Base-by-base conservation (phyloP, 2,888 invertebrate genomes). In the Listrodromus nycthemerus region DNA sequence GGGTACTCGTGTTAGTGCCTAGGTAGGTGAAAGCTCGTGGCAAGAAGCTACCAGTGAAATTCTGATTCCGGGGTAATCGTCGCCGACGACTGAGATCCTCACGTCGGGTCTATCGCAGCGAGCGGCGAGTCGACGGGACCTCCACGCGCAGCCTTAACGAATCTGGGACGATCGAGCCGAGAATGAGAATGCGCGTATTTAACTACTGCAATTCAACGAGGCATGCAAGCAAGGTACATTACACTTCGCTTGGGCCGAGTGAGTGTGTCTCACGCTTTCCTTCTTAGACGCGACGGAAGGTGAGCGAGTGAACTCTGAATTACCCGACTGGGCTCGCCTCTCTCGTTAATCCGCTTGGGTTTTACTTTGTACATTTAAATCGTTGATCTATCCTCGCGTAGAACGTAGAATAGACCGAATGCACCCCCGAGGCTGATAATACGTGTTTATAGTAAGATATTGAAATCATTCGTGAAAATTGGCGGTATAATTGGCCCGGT, bases 261-360 rank as follows among this genome's bases (percentile, higher is more conserved):
- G 83, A 83, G 66, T 67, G 70, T 75, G 83, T 80, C 83, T 83
- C 83, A 83, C 83, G 83, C 83, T 83, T 83, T 83, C 75, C 80
- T 83, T 78, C 70, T 76, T 80, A 66, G 79, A 70, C 21, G 69
- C 75, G 65, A 50, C 63, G 75, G 30, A 79, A 70, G 75, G 79
- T 66, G 70, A 79, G 73, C 45, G 24, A 73, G 73, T 27, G 19
- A 71, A 41, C 48, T 19, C 41, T 16, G 58, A 19, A 45, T 71
- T 61, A 19, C 71, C 71, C 37, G 71, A 58, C 58, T 71, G 27
- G 71, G 37, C 52, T 52, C n/a, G 52, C 21, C 55, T 55, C 16
- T 45, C 16, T 45, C 58, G 63, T 63, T 58, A 58, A 58, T 58
- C 21, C 24, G 21, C n/a, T 71, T n/a, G 71, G 24, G n/a, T 41